Evolutionary conservation across 1,140 invertebrate genomes (phyloP), one percentile per base, ranked within the genome.

Genomic region (Acromyrmex heyeri): DNA sequence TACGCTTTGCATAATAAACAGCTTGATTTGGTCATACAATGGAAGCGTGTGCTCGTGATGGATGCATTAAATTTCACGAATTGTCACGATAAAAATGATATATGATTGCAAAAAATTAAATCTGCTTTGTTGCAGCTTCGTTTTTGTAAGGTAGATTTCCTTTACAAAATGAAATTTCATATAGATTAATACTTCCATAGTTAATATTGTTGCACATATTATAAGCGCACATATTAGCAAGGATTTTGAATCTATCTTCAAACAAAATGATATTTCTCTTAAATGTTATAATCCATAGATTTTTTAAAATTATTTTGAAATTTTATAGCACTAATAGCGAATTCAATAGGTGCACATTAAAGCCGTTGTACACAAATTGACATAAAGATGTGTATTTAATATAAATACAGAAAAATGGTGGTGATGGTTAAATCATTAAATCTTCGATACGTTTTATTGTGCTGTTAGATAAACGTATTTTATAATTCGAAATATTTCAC

Each of bases 1-100:
- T 89, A 81, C 34, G 55, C 69, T 62, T 83, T 61, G 79, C 79
- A 83, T 83, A 73, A 83, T 83, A 83, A 83, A 73, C 79, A 83
- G 55, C 67, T 73, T 83, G 78, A 81, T 81, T 73, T 73, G 55
- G 53, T 83, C 24, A 38, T 57, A 73, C 55, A 73, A 83, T 83
- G 30, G 16, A 30, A 78, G 61, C 62, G 61, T 79, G 38, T 30
- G n/a, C 24, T 82, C 24, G 53, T 82, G 79, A 82, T 61, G 79
- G 67, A 82, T 82, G 67, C 53, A 73, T 82, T 83, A 61, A 83
- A 83, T 73, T 83, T 55, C 38, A 73, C 55, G 34, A 83, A 83
- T 61, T 83, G 67, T 61, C 79, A 50, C 55, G 79, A 83, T 83
- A 83, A 73, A 83, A 83, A 34, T 82, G 79, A 82, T 82, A 73